A percentile compares a stretch with the other conserved stretches of the same genome.
These are phyloP conservation scores for Uropetala carovei DNA, from an alignment of 2,888 invertebrate species.

Conservation along the genomic window DNA sequence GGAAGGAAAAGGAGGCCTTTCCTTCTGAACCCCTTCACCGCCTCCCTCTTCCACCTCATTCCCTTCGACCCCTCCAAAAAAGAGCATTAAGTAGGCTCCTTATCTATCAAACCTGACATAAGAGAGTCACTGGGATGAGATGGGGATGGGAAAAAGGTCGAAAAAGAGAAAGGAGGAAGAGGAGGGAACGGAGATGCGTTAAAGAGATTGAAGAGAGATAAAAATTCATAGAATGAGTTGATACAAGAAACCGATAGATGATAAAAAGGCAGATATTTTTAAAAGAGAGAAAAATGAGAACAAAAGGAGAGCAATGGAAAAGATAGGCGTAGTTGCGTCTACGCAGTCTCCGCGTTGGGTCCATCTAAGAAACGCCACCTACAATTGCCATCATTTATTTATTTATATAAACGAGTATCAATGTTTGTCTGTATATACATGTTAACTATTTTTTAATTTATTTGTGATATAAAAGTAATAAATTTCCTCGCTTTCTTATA, in stretches of 20 bases:
- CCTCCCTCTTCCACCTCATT: neutral
- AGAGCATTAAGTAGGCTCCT: neutral
- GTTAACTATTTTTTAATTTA: no score
- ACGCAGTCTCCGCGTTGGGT: no score
- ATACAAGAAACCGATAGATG: neutral
- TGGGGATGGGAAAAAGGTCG: neutral
- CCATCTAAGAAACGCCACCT: no score
- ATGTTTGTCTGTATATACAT: no score
- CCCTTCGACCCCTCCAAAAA: neutral
- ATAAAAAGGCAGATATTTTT: neutral
- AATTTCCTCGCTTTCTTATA: no score
- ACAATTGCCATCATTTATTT: no score
- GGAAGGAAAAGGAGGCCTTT: neutral
- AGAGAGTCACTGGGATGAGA: neutral
- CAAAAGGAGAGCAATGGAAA: neutral
- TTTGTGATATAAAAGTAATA: no score
- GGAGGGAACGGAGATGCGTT: neutral
- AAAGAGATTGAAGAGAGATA: neutral
- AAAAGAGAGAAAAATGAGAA: neutral
- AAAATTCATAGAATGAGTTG: neutral
- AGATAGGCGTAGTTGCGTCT: no score
- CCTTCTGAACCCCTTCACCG: neutral
- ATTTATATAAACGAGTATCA: no score
- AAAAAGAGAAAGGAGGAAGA: neutral
- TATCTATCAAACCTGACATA: slow-evolving; percentile 1